phyloP scores from a whole-genome alignment of 2,888 invertebrate species.

The Napeogenes sylphis region DNA sequence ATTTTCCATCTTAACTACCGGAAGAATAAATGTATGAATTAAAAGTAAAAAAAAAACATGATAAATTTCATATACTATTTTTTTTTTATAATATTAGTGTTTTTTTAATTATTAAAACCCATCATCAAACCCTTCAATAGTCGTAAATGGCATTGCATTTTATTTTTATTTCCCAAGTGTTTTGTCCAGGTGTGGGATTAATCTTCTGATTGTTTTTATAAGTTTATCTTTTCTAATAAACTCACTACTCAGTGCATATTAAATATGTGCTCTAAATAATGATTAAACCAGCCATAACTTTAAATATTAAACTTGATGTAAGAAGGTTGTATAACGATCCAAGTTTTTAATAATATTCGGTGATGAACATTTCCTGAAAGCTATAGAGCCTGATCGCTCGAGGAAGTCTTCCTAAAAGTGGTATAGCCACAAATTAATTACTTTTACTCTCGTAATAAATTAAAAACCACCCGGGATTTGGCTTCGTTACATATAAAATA shows the following conservation, averaged over 20 bases:
- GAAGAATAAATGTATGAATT: too few relatives aligned
- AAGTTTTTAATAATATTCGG: conserved; percentile 12
- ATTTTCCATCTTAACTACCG: too few relatives aligned
- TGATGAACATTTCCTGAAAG: conserved; percentile 5
- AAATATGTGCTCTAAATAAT: background rate
- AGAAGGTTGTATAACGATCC: conserved; percentile 1
- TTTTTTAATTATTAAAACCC: too few relatives aligned
- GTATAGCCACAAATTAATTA: conserved; percentile 14
- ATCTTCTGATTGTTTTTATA: background rate
- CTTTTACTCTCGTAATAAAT: conserved; percentile 14
- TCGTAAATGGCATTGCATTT: background rate
- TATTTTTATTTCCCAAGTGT: background rate
- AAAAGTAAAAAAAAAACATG: too few relatives aligned
- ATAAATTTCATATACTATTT: too few relatives aligned
- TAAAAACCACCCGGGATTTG: conserved; percentile 9
- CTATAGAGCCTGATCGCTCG: background rate
- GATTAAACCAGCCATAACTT: background rate
- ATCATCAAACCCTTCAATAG: too few relatives aligned
- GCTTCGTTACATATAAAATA: background rate
- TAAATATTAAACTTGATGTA: conserved; percentile 3
- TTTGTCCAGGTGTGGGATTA: conserved; percentile 4
- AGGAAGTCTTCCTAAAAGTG: conserved; percentile 5
- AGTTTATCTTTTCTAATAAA: background rate
- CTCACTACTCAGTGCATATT: background rate
- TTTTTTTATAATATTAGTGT: too few relatives aligned